Conservation (phyloP, 1,140 invertebrate genomes). For the Cydia pomonella region DNA sequence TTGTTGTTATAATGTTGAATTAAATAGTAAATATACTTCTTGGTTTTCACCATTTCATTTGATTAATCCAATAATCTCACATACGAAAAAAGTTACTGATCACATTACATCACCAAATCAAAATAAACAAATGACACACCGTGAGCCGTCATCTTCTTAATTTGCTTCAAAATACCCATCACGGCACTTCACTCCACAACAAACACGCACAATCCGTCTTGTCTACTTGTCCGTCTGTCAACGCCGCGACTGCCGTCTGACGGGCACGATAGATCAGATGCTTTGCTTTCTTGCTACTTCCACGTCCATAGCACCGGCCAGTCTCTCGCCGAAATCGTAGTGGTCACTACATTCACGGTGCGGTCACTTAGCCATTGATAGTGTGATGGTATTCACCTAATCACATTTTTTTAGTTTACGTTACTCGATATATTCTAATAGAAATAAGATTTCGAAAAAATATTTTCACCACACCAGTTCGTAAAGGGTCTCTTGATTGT, state of each 20-base stretch:
- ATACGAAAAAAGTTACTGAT: not conserved
- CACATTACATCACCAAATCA: not conserved
- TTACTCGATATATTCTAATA: not conserved
- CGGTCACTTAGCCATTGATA: not conserved
- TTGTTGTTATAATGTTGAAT: too few relatives aligned
- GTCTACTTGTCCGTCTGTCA: slow-evolving; percentile 30
- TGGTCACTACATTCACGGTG: not conserved
- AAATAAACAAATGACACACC: slow-evolving; percentile 44
- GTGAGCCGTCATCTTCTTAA: slow-evolving; percentile 56
- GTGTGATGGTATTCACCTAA: not conserved
- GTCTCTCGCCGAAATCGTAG: slow-evolving; percentile 34
- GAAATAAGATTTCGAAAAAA: too few relatives aligned
- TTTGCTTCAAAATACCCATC: slow-evolving; percentile 64
- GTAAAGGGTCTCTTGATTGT: too few relatives aligned
- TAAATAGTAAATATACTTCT: too few relatives aligned
- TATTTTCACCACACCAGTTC: too few relatives aligned
- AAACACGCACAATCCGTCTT: slow-evolving; percentile 14
- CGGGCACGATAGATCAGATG: slow-evolving; percentile 33
- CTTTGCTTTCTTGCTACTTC: slow-evolving; percentile 16
- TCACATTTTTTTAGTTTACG: not conserved
- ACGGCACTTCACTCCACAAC: slow-evolving; percentile 28
- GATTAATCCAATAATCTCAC: not conserved
- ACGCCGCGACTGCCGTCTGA: slow-evolving; percentile 29
- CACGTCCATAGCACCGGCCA: slow-evolving; percentile 6
- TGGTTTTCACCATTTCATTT: not conserved